A percentile compares a stretch with the other conserved stretches of the same genome.
Evolutionary conservation across 2,797 vertebrate genomes (phyloP).

Genomic region (Aeoliscus strigatus): DNA sequence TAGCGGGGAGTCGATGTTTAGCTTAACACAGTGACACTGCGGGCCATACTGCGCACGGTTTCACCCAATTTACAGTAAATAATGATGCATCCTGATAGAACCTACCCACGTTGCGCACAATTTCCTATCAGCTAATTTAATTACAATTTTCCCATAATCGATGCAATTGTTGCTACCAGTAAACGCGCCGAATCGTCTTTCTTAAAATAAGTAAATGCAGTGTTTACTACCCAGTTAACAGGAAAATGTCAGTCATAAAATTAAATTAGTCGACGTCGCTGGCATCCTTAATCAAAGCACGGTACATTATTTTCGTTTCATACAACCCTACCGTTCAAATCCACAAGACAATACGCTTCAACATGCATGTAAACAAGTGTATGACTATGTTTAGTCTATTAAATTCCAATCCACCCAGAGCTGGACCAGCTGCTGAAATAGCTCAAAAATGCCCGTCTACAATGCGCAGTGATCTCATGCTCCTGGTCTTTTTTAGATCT

Average conservation of each 20-base stretch:
- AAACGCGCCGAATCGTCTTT: slow-evolving; percentile 14
- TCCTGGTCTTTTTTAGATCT: slow-evolving; percentile 8
- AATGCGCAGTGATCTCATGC: slow-evolving; percentile 42
- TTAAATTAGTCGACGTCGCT: slow-evolving; percentile 21
- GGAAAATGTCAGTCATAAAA: slow-evolving; percentile 23
- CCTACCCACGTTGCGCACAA: slow-evolving; percentile 17
- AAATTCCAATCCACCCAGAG: slow-evolving; percentile 9
- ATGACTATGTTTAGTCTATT: slow-evolving; percentile 10
- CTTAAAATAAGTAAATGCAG: neutral
- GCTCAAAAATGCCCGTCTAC: slow-evolving; percentile 23
- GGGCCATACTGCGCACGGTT: slow-evolving; percentile 57
- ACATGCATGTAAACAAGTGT: slow-evolving; percentile 32
- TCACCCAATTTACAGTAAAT: slow-evolving; percentile 32
- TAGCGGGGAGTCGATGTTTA: slow-evolving; percentile 14
- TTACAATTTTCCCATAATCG: slow-evolving; percentile 1
- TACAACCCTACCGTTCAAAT: slow-evolving; percentile 33
- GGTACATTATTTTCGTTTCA: slow-evolving; percentile 52
- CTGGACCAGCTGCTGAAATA: slow-evolving; percentile 33
- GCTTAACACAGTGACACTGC: slow-evolving; percentile 56
- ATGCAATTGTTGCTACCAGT: slow-evolving; percentile 5
- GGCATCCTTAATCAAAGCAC: slow-evolving; percentile 26
- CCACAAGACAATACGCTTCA: slow-evolving; percentile 28
- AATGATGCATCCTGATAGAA: slow-evolving; percentile 22
- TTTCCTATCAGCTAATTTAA: slow-evolving; percentile 6
- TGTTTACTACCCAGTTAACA: slow-evolving; percentile 7